Base-by-base conservation (phyloP, 2,797 vertebrate species). In the Artibeus lituratus region DNA sequence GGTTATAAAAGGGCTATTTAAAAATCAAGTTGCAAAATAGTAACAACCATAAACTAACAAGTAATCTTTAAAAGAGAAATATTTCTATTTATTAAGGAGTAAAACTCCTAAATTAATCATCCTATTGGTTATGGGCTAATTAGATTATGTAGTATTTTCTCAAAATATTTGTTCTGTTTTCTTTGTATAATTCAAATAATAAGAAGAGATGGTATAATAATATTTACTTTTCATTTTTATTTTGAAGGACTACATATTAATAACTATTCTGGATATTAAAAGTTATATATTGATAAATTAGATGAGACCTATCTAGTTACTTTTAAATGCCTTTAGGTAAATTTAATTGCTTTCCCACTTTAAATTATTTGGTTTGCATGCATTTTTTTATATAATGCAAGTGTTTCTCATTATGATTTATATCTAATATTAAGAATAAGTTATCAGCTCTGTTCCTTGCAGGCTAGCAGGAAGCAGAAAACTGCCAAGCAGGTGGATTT, bases 141-240 rank as follows among this genome's bases (percentile, higher is more conserved):
- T 94, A 94, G 8, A 81, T 93, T 92, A 84, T 78, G 16, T 96
- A 81, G 11, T 87, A 5, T 72, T 86, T 93, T 67, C 51, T 92
- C 57, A 92, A 94, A 96, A 78, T 78, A 57, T 59, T 91, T 95
- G 3, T n/a, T 91, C 4, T 80, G 18, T 89, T 96, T 96, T 81
- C 5, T 49, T 67, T 77, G 51, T 93, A 44, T 90, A 81, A 95
- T 78, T 24, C 26, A 96, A 47, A 62, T 57, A 94, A 51, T 10
- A 0, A 59, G 4, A 18, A 77, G 8, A 84, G 7, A 19, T 29
- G 0, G 3, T 21, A 26, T 96, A 95, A 0, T 0, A 0, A 6
- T n/a, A 59, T 67, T 93, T 90, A 2, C 7, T 69, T 2, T 74
- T 95, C 88, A 70, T 76, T 81, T 90, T 10, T 67, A 94, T 59